These are phyloP conservation scores for Hoplostethus mediterraneus DNA, from an alignment of 2,797 vertebrate species.

Conservation along the genomic window DNA sequence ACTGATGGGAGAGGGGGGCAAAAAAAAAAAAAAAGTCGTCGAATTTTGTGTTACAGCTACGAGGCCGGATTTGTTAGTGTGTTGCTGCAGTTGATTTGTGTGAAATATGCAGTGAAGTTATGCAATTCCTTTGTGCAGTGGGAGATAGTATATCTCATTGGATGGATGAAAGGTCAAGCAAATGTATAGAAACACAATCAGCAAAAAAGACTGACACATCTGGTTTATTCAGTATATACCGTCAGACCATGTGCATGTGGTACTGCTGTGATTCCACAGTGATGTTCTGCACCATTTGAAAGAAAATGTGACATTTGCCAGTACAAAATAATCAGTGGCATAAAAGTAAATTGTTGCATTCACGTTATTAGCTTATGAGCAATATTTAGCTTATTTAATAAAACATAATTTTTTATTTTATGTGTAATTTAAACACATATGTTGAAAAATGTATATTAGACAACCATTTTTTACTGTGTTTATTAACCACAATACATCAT, in stretches of 20 bases:
- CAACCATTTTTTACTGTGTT: too few species aligned
- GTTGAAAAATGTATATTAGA: too few species aligned
- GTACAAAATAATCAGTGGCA: not conserved
- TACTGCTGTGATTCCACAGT: too few species aligned
- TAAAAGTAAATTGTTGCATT: not conserved
- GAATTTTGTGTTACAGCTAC: conserved; percentile 35
- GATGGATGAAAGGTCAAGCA: not conserved
- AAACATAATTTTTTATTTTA: too few species aligned
- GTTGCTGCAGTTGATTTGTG: conserved; percentile 24
- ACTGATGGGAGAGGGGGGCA: conserved; percentile 14
- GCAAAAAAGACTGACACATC: not conserved
- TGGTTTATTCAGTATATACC: not conserved
- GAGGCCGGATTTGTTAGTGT: conserved; percentile 31
- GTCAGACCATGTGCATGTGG: too few species aligned
- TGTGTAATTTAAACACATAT: too few species aligned
- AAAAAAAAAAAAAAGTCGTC: not conserved
- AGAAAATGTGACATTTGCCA: not conserved
- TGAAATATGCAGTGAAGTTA: conserved; percentile 27
- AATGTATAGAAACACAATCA: not conserved
- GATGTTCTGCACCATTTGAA: too few species aligned
- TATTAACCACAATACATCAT: too few species aligned
- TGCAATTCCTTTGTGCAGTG: conserved; percentile 33
- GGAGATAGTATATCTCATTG: conserved; percentile 1
- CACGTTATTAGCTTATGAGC: not conserved
- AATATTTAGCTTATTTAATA: not conserved